Evolutionary conservation across 2,888 invertebrate species (phyloP), one percentile per base, ranked within the genome.

Genomic region (Gari tellinella): DNA sequence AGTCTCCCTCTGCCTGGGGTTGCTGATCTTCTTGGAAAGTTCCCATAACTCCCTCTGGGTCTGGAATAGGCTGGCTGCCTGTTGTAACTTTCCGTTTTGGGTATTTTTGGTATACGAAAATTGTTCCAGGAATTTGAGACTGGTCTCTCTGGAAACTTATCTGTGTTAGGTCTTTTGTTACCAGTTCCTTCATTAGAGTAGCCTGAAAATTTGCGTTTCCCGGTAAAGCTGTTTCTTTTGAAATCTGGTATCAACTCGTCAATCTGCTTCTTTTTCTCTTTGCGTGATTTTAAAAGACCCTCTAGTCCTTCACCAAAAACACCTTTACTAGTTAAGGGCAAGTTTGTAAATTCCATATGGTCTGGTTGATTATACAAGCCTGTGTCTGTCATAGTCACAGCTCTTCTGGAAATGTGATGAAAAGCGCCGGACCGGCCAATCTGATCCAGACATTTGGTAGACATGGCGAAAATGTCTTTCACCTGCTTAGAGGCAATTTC

Each of bases 51-150:
- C n/a, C 56, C 56, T 41, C 56, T 41, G 8, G 38, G 25, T 56
- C 56, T 2, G 15, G 12, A 10, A 23, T 43, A n/a, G 38, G 1
- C 8, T 5, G 26, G 40, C 14, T 17, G 14, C 40, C 58, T 45
- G 31, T 12, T n/a, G 17, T n/a, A 37, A n/a, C n/a, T n/a, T n/a
- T n/a, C n/a, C n/a, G n/a, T n/a, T n/a, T n/a, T n/a, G n/a, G n/a
- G n/a, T n/a, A 48, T 12, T 48, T 56, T 56, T 17, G 48, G 56
- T 23, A 64, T 64, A 10, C 56, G 48, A 56, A 64, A 55, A 56
- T 38, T 48, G 49, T 60, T 48, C 41, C 56, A 56, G 8, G 25
- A 15, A 2, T 43, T 38, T 25, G 23, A 23, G 23, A 25, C 25
- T 23, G 56, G 31, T 4, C 38, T 52, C 7, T 52, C 52, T 23